Base-by-base conservation (phyloP, 2,888 invertebrate species). In the Polyommatus iphigenia region DNA sequence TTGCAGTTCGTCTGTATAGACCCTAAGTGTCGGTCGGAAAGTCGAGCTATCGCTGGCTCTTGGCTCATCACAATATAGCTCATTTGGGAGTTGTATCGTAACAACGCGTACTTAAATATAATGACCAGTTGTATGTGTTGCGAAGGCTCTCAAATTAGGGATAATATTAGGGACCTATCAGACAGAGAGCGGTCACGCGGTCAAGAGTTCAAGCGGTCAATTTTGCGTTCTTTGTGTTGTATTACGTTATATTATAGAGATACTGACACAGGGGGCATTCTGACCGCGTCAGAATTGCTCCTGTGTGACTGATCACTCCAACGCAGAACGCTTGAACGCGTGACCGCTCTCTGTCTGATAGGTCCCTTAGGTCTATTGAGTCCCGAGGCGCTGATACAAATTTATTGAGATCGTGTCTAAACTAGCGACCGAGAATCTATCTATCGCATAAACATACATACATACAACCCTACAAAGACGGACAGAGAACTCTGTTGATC, bases 1-100 rank as follows among this genome's bases (percentile, higher is more conserved):
- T n/a, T n/a, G n/a, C n/a, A n/a, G n/a, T n/a, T n/a, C n/a, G n/a
- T n/a, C n/a, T n/a, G n/a, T n/a, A n/a, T n/a, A n/a, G n/a, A n/a
- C n/a, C n/a, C n/a, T n/a, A n/a, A n/a, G 59, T 20, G n/a, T 15
- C n/a, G 59, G n/a, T 15, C 59, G 18, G 15, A n/a, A 20, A n/a
- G 15, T 8, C 41, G 10, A 2, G 46, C 3, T 10, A 10, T 46
- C 41, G 41, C 41, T 46, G 46, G 46, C 46, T 46, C 62, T 62
- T 62, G 20, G 13, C 24, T 62, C 3, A 15, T 13, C 13, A 29
- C 29, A 67, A 29, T 67, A 67, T 15, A 18, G 29, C 5, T 32
- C 29, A 67, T 67, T 67, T 67, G 67, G 67, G 67, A 67, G 13
- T 67, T 67, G 67, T 62, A 62, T 71, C 71, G 32, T 20, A 41